These are phyloP conservation scores for Solen grandis DNA, from an alignment of 1,140 invertebrate species.

Conservation along the genomic window DNA sequence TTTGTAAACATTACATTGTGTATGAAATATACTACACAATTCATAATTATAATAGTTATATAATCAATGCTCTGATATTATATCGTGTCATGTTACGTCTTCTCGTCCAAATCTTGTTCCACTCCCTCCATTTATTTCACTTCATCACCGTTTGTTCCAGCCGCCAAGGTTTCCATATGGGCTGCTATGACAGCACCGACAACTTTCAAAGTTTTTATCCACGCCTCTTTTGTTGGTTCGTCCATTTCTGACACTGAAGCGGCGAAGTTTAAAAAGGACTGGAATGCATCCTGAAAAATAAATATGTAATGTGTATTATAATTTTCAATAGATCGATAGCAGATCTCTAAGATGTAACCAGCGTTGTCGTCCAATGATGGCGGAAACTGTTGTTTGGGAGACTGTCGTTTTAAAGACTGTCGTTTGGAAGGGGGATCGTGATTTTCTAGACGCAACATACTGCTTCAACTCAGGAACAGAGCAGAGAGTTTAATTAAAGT, in stretches of 20 bases:
- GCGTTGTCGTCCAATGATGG: not conserved
- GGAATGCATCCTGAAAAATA: slow-evolving; percentile 34
- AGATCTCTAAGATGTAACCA: not conserved
- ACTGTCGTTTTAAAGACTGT: not conserved
- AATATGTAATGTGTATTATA: not conserved
- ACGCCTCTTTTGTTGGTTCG: slow-evolving; percentile 4
- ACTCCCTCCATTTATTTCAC: too few species aligned
- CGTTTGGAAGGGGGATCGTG: too few species aligned
- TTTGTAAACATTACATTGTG: too few species aligned
- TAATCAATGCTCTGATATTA: too few species aligned
- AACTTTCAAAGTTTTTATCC: slow-evolving; percentile 2
- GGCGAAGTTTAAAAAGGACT: not conserved
- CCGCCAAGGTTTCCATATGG: not conserved
- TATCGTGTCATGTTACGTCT: too few species aligned
- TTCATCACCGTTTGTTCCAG: not conserved
- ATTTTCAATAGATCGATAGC: not conserved
- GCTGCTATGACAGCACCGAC: not conserved
- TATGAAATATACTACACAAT: too few species aligned
- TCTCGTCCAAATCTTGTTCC: too few species aligned
- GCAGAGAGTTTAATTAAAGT: not conserved
- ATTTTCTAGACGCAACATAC: not conserved
- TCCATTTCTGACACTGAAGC: not conserved
- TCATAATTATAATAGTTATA: too few species aligned
- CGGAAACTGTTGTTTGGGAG: not conserved
- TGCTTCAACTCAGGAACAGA: not conserved